phyloP scores from a whole-genome alignment of 2,113 vertebrate genomes.

The Salvelinus alpinus region DNA sequence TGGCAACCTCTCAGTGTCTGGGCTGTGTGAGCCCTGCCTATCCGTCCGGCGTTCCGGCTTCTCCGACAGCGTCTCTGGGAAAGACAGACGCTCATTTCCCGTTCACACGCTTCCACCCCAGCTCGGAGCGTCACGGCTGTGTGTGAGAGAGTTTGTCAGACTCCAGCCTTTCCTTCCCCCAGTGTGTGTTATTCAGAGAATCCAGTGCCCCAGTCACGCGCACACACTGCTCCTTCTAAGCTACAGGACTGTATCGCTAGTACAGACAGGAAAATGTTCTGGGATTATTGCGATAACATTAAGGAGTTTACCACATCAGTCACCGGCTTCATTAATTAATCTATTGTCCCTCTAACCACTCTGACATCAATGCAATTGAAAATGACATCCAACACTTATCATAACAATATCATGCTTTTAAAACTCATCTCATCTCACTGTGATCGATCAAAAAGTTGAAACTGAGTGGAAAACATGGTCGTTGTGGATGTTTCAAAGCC shows the following conservation, averaged over 20 bases:
- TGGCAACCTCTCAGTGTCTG: conserved; percentile 62
- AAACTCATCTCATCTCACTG: too few species aligned
- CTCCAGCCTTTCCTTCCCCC: conserved; percentile 60
- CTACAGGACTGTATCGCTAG: conserved; percentile 35
- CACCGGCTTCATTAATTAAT: too few species aligned
- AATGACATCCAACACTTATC: too few species aligned
- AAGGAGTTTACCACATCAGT: too few species aligned
- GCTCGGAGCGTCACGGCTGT: neutral
- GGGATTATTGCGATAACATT: too few species aligned
- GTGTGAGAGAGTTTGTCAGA: neutral
- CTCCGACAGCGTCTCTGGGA: neutral
- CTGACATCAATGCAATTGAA: too few species aligned
- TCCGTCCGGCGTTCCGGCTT: conserved; percentile 14
- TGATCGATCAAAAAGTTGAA: too few species aligned
- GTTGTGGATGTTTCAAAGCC: too few species aligned
- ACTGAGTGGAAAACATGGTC: too few species aligned
- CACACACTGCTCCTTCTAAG: conserved; percentile 60
- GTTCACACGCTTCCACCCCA: conserved; percentile 63
- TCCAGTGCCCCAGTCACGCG: conserved; percentile 54
- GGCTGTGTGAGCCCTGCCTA: conserved; percentile 50
- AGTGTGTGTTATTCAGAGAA: conserved; percentile 57
- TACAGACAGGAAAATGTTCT: too few species aligned
- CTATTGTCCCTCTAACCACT: too few species aligned
- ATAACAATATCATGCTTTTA: too few species aligned
- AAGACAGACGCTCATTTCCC: conserved; percentile 59